Conservation (phyloP, 2,113 vertebrate genomes). For the Ceyx cyanopectus region DNA sequence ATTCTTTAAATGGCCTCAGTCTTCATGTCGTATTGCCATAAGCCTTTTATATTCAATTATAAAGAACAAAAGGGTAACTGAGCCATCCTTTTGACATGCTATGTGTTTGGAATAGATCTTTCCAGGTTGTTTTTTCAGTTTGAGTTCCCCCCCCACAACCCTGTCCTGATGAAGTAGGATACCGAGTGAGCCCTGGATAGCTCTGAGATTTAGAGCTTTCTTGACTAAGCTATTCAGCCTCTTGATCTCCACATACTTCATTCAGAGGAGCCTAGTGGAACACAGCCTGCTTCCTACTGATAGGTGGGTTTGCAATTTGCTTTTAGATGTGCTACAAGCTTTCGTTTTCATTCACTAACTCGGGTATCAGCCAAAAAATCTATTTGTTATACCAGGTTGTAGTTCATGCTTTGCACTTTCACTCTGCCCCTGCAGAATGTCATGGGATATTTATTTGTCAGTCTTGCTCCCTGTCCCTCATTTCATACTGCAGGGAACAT, state of each 20-base stretch:
- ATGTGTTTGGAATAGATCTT: background rate
- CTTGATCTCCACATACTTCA: conserved; percentile 2
- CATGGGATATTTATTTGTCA: background rate
- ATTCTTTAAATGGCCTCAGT: background rate
- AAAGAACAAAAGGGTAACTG: background rate
- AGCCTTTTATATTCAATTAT: background rate
- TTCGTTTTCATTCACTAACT: background rate
- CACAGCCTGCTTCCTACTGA: conserved; percentile 37
- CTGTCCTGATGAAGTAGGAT: background rate
- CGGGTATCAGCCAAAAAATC: background rate
- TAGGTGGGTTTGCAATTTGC: background rate
- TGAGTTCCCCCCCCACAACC: accelerated
- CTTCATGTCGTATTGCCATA: background rate
- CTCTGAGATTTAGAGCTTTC: conserved; percentile 4
- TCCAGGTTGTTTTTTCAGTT: no score
- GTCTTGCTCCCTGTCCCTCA: background rate
- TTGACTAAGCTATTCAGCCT: background rate
- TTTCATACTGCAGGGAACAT: background rate
- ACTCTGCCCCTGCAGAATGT: background rate
- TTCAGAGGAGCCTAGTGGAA: background rate
- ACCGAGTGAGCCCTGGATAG: background rate
- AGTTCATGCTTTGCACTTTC: background rate
- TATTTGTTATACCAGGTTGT: background rate
- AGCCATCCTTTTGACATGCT: background rate
- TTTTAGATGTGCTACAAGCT: background rate